Evolutionary conservation across 2,113 vertebrate species (phyloP).

Genomic region (Colossoma macropomum): DNA sequence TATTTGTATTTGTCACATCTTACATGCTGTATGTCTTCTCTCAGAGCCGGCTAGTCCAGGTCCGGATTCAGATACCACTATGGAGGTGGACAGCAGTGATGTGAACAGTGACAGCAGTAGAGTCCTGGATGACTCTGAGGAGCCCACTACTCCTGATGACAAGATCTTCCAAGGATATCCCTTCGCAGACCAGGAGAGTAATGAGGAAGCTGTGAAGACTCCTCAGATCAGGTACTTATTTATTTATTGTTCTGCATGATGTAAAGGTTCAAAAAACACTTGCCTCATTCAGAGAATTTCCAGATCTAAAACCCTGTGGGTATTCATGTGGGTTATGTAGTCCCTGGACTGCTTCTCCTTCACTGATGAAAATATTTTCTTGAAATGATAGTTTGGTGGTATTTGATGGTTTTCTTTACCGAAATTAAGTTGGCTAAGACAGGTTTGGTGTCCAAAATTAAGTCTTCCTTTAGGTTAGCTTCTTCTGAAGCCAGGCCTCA

Average conservation of each 20-base stretch:
- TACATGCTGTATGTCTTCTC: neutral
- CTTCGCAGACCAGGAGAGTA: conserved; percentile 89
- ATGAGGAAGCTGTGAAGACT: conserved; percentile 91
- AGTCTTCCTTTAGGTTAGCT: too few relatives aligned
- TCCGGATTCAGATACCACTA: conserved; percentile 91
- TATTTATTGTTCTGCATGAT: neutral
- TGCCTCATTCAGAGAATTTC: neutral
- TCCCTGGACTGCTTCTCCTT: too few relatives aligned
- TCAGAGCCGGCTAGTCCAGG: conserved; percentile 91
- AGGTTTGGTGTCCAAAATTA: too few relatives aligned
- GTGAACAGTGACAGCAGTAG: conserved; percentile 84
- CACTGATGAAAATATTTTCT: too few relatives aligned
- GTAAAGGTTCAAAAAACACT: neutral
- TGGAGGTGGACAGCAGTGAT: conserved; percentile 94
- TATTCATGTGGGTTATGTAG: too few relatives aligned
- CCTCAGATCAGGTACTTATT: conserved; percentile 84
- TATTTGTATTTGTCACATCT: neutral
- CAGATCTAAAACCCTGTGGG: neutral
- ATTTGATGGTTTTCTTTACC: too few relatives aligned
- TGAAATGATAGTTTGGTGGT: too few relatives aligned
- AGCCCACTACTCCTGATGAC: conserved; percentile 92
- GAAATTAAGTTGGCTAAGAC: too few relatives aligned
- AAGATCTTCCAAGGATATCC: conserved; percentile 94
- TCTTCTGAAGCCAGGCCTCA: too few relatives aligned
- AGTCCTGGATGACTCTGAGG: conserved; percentile 89